Evolutionary conservation across 2,113 vertebrate genomes (phyloP).

Genomic region (Plotosus lineatus): DNA sequence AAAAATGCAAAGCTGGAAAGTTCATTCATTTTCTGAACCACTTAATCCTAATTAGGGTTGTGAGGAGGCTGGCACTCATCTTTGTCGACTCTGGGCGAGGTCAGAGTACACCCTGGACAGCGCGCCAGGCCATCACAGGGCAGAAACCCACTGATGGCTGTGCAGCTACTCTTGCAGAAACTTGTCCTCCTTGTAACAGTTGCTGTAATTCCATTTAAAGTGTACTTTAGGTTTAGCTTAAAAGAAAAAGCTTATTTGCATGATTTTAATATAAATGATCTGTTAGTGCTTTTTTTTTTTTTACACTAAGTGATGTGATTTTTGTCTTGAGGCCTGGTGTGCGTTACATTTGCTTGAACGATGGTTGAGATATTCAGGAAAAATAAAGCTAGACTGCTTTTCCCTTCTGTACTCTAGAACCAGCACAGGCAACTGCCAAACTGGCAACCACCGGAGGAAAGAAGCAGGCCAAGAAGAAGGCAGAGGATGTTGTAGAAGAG

Average conservation of each 20-base stretch:
- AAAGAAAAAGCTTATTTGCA: not conserved
- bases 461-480: slow-evolving; percentile 91
- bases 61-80: too few relatives aligned
- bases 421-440: slow-evolving; percentile 65
- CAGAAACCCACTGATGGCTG: too few relatives aligned
- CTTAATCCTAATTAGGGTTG: too few relatives aligned
- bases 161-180: too few relatives aligned
- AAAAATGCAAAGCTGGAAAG: too few relatives aligned
- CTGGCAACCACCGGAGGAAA: slow-evolving; percentile 88
- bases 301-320: not conserved
- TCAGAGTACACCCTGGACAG: too few relatives aligned
- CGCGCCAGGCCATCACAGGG: too few relatives aligned
- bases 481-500: slow-evolving; percentile 90
- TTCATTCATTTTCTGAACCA: too few relatives aligned
- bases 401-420: slow-evolving; percentile 15
- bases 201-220: not conserved
- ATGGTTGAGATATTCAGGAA: not conserved
- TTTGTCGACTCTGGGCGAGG: too few relatives aligned
- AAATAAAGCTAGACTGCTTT: not conserved
- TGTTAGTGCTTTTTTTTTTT: not conserved
- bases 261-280: not conserved
- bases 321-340: not conserved
- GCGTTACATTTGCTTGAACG: not conserved
- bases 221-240: not conserved
- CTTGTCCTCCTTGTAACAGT: not conserved